Evolutionary conservation across 2,113 vertebrate species (phyloP).

Genomic region (Pica pica): DNA sequence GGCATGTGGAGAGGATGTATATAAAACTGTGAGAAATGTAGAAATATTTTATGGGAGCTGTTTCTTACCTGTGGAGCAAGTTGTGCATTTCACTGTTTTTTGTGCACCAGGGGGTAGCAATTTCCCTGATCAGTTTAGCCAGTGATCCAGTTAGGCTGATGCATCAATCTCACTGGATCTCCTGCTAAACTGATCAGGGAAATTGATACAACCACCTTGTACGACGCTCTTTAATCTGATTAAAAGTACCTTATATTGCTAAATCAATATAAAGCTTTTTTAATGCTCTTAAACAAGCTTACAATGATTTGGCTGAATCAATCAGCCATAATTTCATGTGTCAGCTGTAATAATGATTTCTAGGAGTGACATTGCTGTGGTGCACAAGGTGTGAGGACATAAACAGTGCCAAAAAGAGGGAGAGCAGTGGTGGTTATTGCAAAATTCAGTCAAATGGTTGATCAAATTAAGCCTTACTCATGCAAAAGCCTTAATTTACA

Average conservation of each 20-base stretch:
- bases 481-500: not conserved
- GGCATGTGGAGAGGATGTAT: not conserved
- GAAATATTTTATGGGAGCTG: not conserved
- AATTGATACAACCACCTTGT: not conserved
- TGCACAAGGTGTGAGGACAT: not conserved
- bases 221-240: slow-evolving; percentile 23
- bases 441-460: not conserved
- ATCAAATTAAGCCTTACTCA: not conserved
- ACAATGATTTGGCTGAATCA: slow-evolving; percentile 21
- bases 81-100: not conserved
- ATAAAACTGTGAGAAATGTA: not conserved
- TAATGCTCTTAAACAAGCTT: slow-evolving; percentile 49
- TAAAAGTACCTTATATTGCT: slow-evolving; percentile 18
- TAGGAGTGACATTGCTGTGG: not conserved
- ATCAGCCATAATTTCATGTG: not conserved
- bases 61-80: not conserved
- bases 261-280: slow-evolving; percentile 56
- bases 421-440: not conserved
- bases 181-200: not conserved
- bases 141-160: not conserved
- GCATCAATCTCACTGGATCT: not conserved
- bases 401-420: not conserved
- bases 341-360: not conserved
- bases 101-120: not conserved
- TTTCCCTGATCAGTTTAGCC: not conserved